Evolutionary conservation across 2,888 invertebrate species (phyloP), one percentile per base, ranked within the genome.

Genomic region (Carterocephalus palaemon): DNA sequence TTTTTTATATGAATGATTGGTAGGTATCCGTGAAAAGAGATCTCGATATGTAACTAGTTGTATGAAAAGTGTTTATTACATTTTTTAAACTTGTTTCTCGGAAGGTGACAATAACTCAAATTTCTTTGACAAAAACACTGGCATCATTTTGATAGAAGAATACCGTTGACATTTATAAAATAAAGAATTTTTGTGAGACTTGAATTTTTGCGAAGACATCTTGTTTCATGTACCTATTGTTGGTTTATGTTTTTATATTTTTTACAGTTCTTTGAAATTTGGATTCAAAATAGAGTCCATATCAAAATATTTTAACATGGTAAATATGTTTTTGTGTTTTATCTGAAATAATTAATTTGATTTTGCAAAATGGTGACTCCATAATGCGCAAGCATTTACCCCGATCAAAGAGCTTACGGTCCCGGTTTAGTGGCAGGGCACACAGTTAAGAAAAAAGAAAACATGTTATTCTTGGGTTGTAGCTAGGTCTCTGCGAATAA

Each of bases 101-200:
- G n/a, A n/a, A n/a, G n/a, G n/a, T n/a, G n/a, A n/a, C n/a, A n/a
- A n/a, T n/a, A 12, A 28, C 13, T 28, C 13, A 28, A n/a, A 9
- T 17, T n/a, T n/a, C n/a, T n/a, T n/a, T 3, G 1, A 9, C n/a
- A 4, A 2, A 12, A 19, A 6, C 7, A 34, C 42, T 34, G 42
- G 34, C 33, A 8, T 10, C 10, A 7, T 8, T 10, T 3, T 40
- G 40, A 22, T 42, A 42, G 28, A 42, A 42, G 26, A 41, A 33
- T 19, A 9, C n/a, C 13, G 6, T 15, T 28, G 42, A 34, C 42
- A 20, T 20, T 20, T 2, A 19, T 20, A 20, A 34, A 34, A 42
- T 20, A 34, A 34, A 42, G 26, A 34, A 42, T 42, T n/a, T 17
- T 20, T 3, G 13, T 15, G 32, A 20, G 19, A 20, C 20, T 31